Conservation (phyloP, 2,113 vertebrate genomes). For the Polyodon spathula region DNA sequence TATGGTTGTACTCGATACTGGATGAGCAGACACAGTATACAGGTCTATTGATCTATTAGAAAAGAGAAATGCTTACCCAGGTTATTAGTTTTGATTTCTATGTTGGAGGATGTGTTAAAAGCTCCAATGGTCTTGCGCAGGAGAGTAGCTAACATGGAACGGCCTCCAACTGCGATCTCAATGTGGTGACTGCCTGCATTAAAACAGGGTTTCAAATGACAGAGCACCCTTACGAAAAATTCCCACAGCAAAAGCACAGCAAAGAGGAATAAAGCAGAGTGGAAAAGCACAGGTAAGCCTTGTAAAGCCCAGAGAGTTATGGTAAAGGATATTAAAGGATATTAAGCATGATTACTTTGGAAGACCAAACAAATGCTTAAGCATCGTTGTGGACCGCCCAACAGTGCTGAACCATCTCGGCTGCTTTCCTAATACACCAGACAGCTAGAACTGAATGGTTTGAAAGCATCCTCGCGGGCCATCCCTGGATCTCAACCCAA, state of each 20-base stretch:
- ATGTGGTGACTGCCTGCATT: constrained; percentile 65
- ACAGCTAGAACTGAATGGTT: too few species aligned
- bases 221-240: background rate
- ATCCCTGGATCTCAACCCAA: too few species aligned
- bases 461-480: too few species aligned
- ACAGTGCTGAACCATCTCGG: too few species aligned
- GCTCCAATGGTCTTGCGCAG: constrained; percentile 61
- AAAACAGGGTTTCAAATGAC: background rate
- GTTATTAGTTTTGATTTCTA: constrained; percentile 51
- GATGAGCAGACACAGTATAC: background rate
- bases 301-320: too few species aligned
- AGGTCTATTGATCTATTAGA: background rate
- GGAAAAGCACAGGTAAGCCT: accelerated
- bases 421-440: too few species aligned
- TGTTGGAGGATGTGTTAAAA: constrained; percentile 60
- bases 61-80: constrained; percentile 36
- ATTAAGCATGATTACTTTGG: too few species aligned
- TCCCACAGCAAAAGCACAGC: too few species aligned
- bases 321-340: too few species aligned
- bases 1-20: background rate
- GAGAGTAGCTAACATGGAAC: constrained; percentile 69
- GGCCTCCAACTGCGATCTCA: constrained; percentile 60
- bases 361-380: too few species aligned
- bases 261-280: too few species aligned
- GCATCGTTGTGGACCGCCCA: too few species aligned